Conservation (phyloP, 2,113 vertebrate species). For the Collichthys lucidus region DNA sequence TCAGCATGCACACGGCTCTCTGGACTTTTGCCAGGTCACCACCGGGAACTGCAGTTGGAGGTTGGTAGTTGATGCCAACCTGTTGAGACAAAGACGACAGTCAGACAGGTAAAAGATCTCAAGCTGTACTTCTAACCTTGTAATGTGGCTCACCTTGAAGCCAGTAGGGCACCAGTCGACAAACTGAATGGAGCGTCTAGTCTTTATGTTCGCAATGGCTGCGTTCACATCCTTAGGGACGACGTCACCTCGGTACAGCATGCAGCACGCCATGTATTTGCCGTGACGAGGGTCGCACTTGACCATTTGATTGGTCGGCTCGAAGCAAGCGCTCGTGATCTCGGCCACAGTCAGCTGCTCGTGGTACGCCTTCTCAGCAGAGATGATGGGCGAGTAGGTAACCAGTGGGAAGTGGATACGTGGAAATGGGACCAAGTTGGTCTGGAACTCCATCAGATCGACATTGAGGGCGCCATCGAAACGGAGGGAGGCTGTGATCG, state of each 20-base stretch:
- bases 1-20: conserved; percentile 91
- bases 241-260: conserved; percentile 89
- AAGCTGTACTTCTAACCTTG: neutral
- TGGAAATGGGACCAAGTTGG: conserved; percentile 90
- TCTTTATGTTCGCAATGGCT: conserved; percentile 89
- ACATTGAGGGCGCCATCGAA: conserved; percentile 91
- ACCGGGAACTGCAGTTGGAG: conserved; percentile 88
- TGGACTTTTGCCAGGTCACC: conserved; percentile 89
- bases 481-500: conserved; percentile 89
- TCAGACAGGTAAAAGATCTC: neutral
- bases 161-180: conserved; percentile 92
- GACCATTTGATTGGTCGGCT: conserved; percentile 90
- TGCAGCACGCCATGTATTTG: conserved; percentile 92
- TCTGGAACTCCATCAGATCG: conserved; percentile 92
- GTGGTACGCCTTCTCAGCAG: conserved; percentile 89
- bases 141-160: conserved; percentile 87
- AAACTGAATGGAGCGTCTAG: conserved; percentile 89
- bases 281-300: conserved; percentile 89
- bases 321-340: conserved; percentile 90
- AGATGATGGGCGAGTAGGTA: conserved; percentile 89
- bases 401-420: conserved; percentile 90
- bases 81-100: conserved; percentile 52
- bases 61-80: conserved; percentile 92
- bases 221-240: conserved; percentile 90
- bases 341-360: conserved; percentile 89